Evolutionary conservation across 2,888 invertebrate genomes (phyloP).

Genomic region (Eumacrocentrus americanus): DNA sequence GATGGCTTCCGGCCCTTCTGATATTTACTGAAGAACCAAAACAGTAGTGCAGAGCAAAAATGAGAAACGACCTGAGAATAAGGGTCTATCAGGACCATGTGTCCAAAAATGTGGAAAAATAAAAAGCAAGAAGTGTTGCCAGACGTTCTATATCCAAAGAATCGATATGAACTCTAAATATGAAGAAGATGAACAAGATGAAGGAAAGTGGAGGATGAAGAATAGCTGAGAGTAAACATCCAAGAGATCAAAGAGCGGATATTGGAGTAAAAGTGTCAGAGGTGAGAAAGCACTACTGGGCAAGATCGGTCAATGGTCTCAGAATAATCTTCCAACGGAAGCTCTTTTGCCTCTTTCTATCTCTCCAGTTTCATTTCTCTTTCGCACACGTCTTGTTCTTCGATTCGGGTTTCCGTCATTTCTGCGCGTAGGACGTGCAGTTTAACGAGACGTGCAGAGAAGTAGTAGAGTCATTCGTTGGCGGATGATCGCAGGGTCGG

Average conservation of each 20-base stretch:
- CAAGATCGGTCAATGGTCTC: slow-evolving; percentile 10
- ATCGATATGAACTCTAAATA: too few species aligned
- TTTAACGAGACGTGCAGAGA: slow-evolving; percentile 26
- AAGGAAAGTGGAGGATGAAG: not conserved
- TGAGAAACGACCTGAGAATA: not conserved
- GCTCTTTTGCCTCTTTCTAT: not conserved
- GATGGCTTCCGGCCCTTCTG: not conserved
- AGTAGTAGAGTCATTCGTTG: not conserved
- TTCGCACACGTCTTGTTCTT: not conserved
- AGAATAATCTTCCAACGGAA: slow-evolving; percentile 6
- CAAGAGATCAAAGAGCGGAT: slow-evolving; percentile 6
- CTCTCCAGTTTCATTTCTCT: not conserved
- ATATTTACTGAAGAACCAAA: not conserved
- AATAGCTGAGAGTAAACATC: not conserved
- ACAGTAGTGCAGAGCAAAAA: not conserved
- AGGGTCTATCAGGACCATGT: not conserved
- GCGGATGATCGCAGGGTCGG: slow-evolving; percentile 10
- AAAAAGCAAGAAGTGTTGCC: not conserved
- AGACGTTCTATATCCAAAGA: too few species aligned
- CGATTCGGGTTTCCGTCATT: not conserved
- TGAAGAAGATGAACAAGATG: not conserved
- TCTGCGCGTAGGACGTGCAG: slow-evolving; percentile 7
- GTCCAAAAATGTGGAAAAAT: not conserved
- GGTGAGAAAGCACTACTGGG: not conserved
- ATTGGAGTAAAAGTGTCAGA: not conserved